Evolutionary conservation across 1,140 invertebrate genomes (phyloP), one percentile per base, ranked within the genome.

Genomic region (Stratiolaelaps scimitus): DNA sequence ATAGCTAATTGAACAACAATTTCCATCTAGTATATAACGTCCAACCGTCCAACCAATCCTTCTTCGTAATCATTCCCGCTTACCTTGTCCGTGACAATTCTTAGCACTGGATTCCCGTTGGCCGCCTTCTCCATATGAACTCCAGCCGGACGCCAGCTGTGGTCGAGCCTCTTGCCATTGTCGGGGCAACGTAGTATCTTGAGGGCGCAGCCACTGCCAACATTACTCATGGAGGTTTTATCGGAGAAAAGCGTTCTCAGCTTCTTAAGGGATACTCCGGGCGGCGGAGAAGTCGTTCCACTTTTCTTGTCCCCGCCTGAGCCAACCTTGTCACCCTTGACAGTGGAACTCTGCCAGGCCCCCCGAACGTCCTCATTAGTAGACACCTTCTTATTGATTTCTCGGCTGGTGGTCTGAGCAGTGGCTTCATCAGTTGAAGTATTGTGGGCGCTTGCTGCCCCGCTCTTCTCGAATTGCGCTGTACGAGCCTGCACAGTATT

Each of bases 401-500:
- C 10, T 40, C 34, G 34, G 34, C 34, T 40, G 10, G 5, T 6
- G 34, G 34, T 40, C 5, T 40, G 34, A 40, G 4, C 5, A 6
- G 10, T 40, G 34, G 34, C 10, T 40, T 40, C 34, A 40, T 40
- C 34, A 40, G 34, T 10, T n/a, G n/a, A n/a, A n/a, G n/a, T n/a
- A 10, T 10, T 10, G 34, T 10, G 34, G 10, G 34, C 34, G 10
- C 34, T 40, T 40, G 10, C 34, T 40, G 10, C 10, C 17, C 15
- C 53, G 23, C 26, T 34, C 34, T 60, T 82, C 71, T 88, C 86
- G 72, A 86, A 88, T 72, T 87, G 85, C 69, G 83, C 80, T 66
- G 84, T 80, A 15, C 85, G 75, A 40, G 84, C 79, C 20, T 83
- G 84, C 1, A 88, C 85, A 72, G 85, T 86, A 5, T 84, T 83